Conservation (phyloP, 2,888 invertebrate genomes). For the Ceriagrion tenellum region DNA sequence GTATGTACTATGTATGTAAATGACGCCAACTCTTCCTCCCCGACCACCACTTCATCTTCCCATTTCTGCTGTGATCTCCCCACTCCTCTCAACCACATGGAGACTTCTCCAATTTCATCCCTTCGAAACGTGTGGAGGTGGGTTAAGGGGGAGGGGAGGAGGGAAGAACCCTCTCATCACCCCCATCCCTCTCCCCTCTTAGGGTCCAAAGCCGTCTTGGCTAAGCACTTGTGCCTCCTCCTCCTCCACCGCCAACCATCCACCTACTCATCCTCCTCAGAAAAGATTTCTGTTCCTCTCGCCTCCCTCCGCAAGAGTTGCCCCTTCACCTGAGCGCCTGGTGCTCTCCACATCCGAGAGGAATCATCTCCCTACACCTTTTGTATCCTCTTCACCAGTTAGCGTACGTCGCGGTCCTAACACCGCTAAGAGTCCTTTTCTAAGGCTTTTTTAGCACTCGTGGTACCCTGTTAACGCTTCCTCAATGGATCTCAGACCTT, state of each 20-base stretch:
- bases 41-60: not conserved
- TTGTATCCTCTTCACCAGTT: not conserved
- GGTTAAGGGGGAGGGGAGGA: no score
- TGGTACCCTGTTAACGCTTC: not conserved
- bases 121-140: not conserved
- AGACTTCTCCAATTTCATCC: slow-evolving; percentile 52
- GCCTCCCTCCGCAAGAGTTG: not conserved
- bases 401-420: not conserved
- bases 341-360: not conserved
- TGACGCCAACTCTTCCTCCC: not conserved
- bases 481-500: not conserved
- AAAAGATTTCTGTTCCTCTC: not conserved
- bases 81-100: not conserved
- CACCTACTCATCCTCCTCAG: not conserved
- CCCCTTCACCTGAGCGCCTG: not conserved
- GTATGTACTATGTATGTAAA: not conserved
- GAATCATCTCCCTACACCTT: not conserved
- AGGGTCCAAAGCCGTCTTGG: slow-evolving; percentile 16
- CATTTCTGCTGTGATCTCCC: not conserved
- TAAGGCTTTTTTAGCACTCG: not conserved
- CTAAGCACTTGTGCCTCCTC: slow-evolving; percentile 38
- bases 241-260: no score
- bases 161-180: slow-evolving; percentile 50
- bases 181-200: not conserved
- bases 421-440: not conserved